These are phyloP conservation scores for Melieria picta DNA, from an alignment of 2,888 invertebrate genomes.

Conservation along the genomic window DNA sequence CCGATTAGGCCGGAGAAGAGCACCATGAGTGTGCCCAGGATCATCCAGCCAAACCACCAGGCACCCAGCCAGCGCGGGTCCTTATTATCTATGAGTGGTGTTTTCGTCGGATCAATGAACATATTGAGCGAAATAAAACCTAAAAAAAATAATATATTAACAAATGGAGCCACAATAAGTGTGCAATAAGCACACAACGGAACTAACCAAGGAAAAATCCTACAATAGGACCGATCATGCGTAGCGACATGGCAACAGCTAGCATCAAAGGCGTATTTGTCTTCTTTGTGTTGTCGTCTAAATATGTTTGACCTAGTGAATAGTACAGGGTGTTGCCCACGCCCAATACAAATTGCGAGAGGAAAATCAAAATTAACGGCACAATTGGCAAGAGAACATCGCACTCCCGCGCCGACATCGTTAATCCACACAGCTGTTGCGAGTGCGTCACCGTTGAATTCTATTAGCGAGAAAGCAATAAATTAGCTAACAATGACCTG, in stretches of 20 bases:
- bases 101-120: conserved; percentile 72
- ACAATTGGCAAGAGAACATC: conserved; percentile 67
- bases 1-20: conserved; percentile 72
- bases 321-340: conserved; percentile 75
- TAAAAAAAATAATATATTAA: conserved; percentile 28
- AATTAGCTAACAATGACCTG: conserved; percentile 6
- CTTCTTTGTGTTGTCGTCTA: conserved; percentile 76
- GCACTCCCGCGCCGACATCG: conserved; percentile 63
- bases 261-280: conserved; percentile 73
- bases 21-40: conserved; percentile 69
- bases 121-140: conserved; percentile 67
- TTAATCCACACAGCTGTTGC: conserved; percentile 55
- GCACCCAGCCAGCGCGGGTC: conserved; percentile 79
- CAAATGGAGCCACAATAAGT: not conserved
- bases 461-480: conserved; percentile 40
- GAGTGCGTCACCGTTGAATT: conserved; percentile 47
- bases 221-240: conserved; percentile 69
- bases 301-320: conserved; percentile 74
- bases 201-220: conserved; percentile 70
- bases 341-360: conserved; percentile 76
- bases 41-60: conserved; percentile 79
- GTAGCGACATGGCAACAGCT: conserved; percentile 62
- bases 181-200: not conserved
- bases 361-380: conserved; percentile 71
- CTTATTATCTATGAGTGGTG: conserved; percentile 70